Percentiles rank a stretch among this genome's conserved stretches.
Conservation (phyloP, 2,113 vertebrate genomes). For the Geococcyx californianus region DNA sequence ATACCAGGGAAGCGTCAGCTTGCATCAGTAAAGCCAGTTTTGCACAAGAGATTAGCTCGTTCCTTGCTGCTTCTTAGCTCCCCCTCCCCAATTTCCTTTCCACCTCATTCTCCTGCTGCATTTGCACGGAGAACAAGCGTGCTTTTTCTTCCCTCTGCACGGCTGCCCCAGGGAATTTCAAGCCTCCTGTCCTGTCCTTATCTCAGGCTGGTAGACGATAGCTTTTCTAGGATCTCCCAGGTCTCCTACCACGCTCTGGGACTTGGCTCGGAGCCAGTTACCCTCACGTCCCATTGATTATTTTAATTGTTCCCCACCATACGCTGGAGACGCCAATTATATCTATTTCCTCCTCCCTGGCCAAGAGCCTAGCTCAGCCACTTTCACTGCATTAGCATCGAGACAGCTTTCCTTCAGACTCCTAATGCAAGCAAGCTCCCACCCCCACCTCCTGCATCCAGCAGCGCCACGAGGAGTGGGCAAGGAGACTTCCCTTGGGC, state of each 20-base stretch:
- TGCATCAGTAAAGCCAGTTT: background rate
- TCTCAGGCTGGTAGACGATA: background rate
- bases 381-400: background rate
- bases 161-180: background rate
- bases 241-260: background rate
- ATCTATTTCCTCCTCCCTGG: conserved; percentile 8
- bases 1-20: background rate
- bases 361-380: conserved; percentile 7
- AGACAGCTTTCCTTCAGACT: background rate
- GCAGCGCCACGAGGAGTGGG: background rate
- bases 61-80: background rate
- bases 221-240: background rate
- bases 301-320: background rate
- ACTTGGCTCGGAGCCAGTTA: background rate
- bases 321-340: background rate
- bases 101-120: background rate
- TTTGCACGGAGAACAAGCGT: background rate
- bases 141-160: background rate
- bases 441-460: background rate
- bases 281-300: background rate
- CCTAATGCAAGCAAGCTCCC: background rate
- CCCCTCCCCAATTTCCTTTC: background rate
- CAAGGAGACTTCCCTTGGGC: background rate
- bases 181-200: background rate
- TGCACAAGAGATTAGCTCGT: background rate